Base-by-base conservation (phyloP, 92 coral and sea anemone species). In the Scolanthus callimorphus region DNA sequence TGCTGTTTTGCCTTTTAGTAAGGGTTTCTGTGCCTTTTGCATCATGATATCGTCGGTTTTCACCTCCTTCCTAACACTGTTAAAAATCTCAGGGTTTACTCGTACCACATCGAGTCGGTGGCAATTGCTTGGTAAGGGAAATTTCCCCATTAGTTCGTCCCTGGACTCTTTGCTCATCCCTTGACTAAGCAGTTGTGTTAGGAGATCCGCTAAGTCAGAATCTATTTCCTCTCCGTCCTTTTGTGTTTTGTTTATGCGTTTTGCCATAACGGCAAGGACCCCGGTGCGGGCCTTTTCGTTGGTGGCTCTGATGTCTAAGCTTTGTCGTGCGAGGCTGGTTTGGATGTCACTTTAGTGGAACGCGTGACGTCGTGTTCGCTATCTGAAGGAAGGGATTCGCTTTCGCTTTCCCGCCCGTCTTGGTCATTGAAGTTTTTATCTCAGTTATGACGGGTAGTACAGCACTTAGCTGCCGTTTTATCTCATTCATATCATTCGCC, bases 81-180 rank as follows among this genome's bases (percentile, higher is more conserved):
- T 67, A 55, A 67, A 67, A 15, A 67, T 67, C 43, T 54, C 60
- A 26, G 73, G 62, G 44, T 67, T 67, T 3, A 67, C 73, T 21
- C 62, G 49, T 2, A 66, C 73, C 1, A 54, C 73, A 26, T 54
- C 54, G 24, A 67, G 63, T 20, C 73, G 73, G 13, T 31, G 27
- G 34, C 71, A n/a, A n/a, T n/a, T n/a, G n/a, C n/a, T n/a, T n/a
- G n/a, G n/a, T n/a, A n/a, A n/a, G n/a, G n/a, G n/a, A 25, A 51
- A 34, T 38, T 65, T 65, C 1, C 52, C 61, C 20, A 65, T 51
- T 34, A 65, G 25, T 38, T 51, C 72, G 10, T 65, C 72, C 0
- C 72, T 0, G 8, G 45, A 48, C 0, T 62, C 57, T 45, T 62
- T 44, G 29, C 54, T 26, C 20, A 30, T 49, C 22, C 68, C 68